Evolutionary conservation across 2,888 invertebrate species (phyloP).

Genomic region (Byasa hedistus): DNA sequence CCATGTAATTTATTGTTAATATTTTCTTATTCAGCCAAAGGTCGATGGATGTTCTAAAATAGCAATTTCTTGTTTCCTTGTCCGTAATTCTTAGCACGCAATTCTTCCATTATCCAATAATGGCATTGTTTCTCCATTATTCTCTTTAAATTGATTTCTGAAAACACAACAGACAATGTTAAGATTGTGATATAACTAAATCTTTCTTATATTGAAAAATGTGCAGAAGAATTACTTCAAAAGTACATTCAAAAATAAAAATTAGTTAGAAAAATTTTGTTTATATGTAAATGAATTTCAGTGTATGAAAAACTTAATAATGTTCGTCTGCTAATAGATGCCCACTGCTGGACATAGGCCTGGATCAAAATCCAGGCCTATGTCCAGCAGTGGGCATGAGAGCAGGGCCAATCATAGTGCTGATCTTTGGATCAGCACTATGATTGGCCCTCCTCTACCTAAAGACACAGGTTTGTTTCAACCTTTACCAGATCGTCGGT

Average conservation of each 20-base stretch:
- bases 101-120: conserved; percentile 27
- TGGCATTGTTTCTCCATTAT: conserved; percentile 25
- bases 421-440: too few relatives aligned
- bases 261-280: too few relatives aligned
- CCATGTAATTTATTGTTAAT: neutral
- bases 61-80: conserved; percentile 19
- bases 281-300: too few relatives aligned
- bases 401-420: too few relatives aligned
- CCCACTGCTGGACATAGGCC: too few relatives aligned
- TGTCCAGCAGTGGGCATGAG: too few relatives aligned
- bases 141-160: conserved; percentile 26
- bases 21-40: neutral
- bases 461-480: too few relatives aligned
- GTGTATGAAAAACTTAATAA: too few relatives aligned
- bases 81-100: conserved; percentile 25
- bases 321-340: too few relatives aligned
- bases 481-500: too few relatives aligned
- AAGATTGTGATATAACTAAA: conserved; percentile 1
- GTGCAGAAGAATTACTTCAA: neutral
- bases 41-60: conserved; percentile 17
- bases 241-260: neutral
- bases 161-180: conserved; percentile 11
- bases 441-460: too few relatives aligned
- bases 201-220: neutral
- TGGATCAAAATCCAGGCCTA: too few relatives aligned